Conservation (phyloP, 2,888 invertebrate species). For the Graphium colonna region DNA sequence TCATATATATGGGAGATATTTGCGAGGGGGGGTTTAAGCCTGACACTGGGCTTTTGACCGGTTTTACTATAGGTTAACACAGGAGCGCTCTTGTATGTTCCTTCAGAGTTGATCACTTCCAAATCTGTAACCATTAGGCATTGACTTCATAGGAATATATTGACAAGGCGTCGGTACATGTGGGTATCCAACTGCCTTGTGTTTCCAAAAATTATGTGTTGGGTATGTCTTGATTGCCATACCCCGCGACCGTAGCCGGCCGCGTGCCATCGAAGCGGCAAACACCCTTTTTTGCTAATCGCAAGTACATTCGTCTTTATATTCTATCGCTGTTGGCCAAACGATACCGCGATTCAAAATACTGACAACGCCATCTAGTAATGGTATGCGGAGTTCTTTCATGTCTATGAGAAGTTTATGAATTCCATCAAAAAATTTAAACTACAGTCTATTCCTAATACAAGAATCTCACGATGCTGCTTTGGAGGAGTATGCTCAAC, state of each 20-base stretch:
- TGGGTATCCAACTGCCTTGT: slow-evolving; percentile 86
- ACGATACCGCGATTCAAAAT: slow-evolving; percentile 39
- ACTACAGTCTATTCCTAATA: no score
- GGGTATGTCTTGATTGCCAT: slow-evolving; percentile 93
- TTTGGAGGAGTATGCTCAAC: no score
- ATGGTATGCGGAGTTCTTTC: slow-evolving; percentile 7
- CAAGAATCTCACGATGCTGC: no score
- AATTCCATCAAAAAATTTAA: no score
- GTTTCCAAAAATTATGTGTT: slow-evolving; percentile 87
- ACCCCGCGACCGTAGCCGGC: slow-evolving; percentile 82
- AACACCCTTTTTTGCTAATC: slow-evolving; percentile 80
- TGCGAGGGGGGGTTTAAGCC: no score
- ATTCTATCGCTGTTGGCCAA: slow-evolving; percentile 13
- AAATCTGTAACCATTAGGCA: no score
- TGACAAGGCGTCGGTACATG: slow-evolving; percentile 83
- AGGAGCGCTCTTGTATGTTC: no score
- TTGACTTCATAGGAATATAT: no score
- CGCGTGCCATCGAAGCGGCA: slow-evolving; percentile 86
- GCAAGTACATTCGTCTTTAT: not conserved
- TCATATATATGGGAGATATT: not conserved
- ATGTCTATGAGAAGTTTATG: no score
- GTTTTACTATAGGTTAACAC: no score
- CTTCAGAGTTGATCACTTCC: no score
- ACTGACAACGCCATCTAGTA: slow-evolving; percentile 42
- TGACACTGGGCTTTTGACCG: no score